A percentile compares a stretch with the other conserved stretches of the same genome.
Evolutionary conservation across 2,113 vertebrate genomes (phyloP).

Genomic region (Chaetops frenatus): DNA sequence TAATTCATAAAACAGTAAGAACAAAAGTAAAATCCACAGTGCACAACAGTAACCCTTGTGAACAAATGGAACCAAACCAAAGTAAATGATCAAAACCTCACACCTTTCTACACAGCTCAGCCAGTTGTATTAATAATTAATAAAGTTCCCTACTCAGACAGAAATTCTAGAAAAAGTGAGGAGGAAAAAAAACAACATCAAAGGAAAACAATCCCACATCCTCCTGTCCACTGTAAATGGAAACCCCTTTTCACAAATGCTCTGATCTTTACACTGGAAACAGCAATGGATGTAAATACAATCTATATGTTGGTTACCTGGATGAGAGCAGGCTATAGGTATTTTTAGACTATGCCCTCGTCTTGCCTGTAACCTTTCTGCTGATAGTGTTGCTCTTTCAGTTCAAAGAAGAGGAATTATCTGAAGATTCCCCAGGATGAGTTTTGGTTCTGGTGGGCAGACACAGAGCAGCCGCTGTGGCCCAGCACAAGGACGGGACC

Average conservation of each 20-base stretch:
- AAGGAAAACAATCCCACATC: neutral
- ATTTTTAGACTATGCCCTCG: neutral
- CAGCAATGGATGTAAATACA: neutral
- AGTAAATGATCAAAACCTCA: neutral
- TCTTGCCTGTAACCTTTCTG: neutral
- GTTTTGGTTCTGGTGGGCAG: accelerated
- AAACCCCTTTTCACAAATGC: neutral
- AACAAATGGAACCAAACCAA: neutral
- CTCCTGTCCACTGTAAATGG: neutral
- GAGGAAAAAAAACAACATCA: neutral
- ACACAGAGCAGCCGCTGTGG: accelerated
- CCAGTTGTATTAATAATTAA: neutral
- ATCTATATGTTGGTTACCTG: neutral
- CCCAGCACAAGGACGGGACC: accelerated
- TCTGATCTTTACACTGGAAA: neutral
- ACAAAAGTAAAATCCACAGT: neutral
- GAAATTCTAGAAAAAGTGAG: neutral
- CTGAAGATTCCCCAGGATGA: neutral
- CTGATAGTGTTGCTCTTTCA: neutral
- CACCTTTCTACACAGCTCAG: neutral
- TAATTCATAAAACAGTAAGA: neutral
- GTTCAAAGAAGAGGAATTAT: neutral
- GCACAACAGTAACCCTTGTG: neutral
- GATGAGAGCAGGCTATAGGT: neutral
- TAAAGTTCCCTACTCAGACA: neutral